phyloP scores from a whole-genome alignment of 2,113 vertebrate species.

The Phaethornis superciliosus region DNA sequence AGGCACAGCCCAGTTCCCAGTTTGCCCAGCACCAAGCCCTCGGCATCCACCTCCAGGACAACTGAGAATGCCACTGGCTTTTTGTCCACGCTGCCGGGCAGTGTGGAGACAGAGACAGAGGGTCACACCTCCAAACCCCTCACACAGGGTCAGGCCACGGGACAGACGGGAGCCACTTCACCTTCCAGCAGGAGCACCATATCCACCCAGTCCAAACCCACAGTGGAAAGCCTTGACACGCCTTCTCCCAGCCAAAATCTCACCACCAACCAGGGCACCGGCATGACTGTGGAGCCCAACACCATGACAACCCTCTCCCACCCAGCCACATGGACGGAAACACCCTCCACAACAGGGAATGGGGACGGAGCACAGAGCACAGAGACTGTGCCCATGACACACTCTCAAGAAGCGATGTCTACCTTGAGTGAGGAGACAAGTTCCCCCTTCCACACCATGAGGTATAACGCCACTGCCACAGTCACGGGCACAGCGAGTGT shows the following conservation, averaged over 20 bases:
- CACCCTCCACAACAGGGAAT: too few species aligned
- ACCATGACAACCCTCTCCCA: neutral
- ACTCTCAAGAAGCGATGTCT: too few species aligned
- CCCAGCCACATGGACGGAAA: rapidly evolving
- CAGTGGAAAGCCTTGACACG: rapidly evolving
- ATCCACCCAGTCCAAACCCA: rapidly evolving
- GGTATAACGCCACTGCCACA: rapidly evolving
- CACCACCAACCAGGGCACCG: rapidly evolving
- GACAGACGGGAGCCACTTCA: rapidly evolving
- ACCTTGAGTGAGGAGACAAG: neutral
- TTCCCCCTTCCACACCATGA: rapidly evolving
- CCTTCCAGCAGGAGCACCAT: rapidly evolving
- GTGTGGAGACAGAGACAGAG: too few species aligned
- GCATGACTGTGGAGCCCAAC: rapidly evolving
- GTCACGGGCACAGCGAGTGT: neutral
- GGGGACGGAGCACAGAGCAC: too few species aligned
- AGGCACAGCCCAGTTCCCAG: neutral
- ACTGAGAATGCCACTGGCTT: neutral
- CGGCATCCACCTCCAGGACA: neutral
- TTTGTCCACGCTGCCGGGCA: neutral
- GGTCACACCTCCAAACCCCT: neutral
- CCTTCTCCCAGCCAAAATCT: rapidly evolving
- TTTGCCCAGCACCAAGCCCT: neutral
- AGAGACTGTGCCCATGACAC: too few species aligned
- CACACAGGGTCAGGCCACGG: rapidly evolving